These are phyloP conservation scores for Nothocercus nigrocapillus DNA, from an alignment of 2,113 vertebrate species.

Conservation along the genomic window DNA sequence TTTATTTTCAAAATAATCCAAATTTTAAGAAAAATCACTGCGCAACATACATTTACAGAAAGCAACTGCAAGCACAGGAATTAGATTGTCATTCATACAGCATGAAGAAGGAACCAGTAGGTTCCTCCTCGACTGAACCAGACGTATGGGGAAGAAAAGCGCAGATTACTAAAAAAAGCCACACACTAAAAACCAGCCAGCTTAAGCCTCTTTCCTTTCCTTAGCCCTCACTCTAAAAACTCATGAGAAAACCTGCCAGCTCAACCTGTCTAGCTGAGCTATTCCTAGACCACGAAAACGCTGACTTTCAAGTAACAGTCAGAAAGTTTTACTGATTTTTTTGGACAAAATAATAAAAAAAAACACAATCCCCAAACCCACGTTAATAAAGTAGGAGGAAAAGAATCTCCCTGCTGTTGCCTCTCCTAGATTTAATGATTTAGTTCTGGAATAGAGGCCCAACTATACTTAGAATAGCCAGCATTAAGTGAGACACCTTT, in stretches of 20 bases:
- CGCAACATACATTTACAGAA: neutral
- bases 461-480: neutral
- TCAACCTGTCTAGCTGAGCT: neutral
- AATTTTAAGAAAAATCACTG: neutral
- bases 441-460: neutral
- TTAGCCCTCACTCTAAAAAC: neutral
- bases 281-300: neutral
- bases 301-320: neutral
- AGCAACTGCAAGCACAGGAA: neutral
- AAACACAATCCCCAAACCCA: neutral
- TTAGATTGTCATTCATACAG: neutral
- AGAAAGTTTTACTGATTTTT: neutral
- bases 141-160: neutral
- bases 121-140: slow-evolving; percentile 15
- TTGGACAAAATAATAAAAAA: neutral
- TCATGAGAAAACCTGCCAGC: neutral
- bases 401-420: neutral
- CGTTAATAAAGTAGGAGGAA: neutral
- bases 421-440: neutral
- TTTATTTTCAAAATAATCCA: slow-evolving; percentile 23
- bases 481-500: neutral
- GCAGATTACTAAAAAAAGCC: neutral
- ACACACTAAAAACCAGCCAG: neutral
- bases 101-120: neutral
- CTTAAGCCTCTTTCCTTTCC: neutral